Evolutionary conservation across 2,113 vertebrate species (phyloP).

Genomic region (Phoxinus phoxinus): DNA sequence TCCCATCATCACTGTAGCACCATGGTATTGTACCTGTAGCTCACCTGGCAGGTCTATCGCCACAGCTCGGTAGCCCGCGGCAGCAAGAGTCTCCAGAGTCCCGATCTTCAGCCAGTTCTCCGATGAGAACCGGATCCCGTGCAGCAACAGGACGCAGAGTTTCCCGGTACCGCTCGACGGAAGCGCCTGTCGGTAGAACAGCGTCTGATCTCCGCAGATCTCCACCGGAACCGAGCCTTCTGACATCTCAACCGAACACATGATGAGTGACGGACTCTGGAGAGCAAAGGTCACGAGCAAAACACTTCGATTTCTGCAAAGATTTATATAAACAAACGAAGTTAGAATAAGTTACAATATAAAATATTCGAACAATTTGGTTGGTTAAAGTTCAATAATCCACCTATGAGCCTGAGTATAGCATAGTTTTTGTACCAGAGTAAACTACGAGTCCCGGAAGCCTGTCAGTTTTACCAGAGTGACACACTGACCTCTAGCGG

Average conservation of each 20-base stretch:
- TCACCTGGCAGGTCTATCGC: conserved; percentile 93
- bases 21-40: not conserved
- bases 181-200: conserved; percentile 85
- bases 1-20: no score
- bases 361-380: not conserved
- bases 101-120: conserved; percentile 87
- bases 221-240: conserved; percentile 76
- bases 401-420: not conserved
- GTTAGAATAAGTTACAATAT: not conserved
- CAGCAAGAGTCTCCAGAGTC: conserved; percentile 82
- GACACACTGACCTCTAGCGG: not conserved
- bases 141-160: conserved; percentile 85
- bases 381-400: not conserved
- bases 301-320: not conserved
- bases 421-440: not conserved
- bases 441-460: not conserved
- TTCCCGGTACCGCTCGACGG: conserved; percentile 62
- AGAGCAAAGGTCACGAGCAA: not conserved
- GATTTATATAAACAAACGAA: not conserved
- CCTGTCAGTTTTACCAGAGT: not conserved
- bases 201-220: conserved; percentile 72
- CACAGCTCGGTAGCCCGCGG: conserved; percentile 84
- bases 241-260: conserved; percentile 73
- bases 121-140: conserved; percentile 93
- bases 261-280: conserved; percentile 57